Conservation (phyloP, 2,113 vertebrate species). For the Podocnemis expansa region DNA sequence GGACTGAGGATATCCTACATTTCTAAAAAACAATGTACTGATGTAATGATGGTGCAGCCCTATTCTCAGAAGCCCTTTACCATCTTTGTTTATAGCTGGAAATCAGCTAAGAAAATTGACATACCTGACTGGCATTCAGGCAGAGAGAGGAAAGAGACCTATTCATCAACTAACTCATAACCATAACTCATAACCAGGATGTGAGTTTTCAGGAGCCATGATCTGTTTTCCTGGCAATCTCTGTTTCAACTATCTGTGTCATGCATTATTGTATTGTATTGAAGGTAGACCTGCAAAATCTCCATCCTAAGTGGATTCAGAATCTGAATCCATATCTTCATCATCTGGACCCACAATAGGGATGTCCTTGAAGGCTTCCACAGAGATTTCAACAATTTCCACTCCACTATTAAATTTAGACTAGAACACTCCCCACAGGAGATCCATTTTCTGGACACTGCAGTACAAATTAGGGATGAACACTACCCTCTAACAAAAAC, state of each 20-base stretch:
- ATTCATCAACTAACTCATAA: background rate
- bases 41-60: background rate
- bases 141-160: background rate
- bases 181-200: background rate
- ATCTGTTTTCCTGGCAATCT: background rate
- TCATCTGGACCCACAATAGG: too few relatives aligned
- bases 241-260: background rate
- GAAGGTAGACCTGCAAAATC: too few relatives aligned
- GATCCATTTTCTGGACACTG: too few relatives aligned
- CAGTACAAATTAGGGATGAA: too few relatives aligned
- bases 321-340: too few relatives aligned
- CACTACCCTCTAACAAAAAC: too few relatives aligned
- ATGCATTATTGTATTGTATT: too few relatives aligned
- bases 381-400: too few relatives aligned
- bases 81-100: background rate
- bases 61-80: background rate
- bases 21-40: background rate
- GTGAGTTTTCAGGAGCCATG: background rate
- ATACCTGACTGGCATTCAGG: background rate
- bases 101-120: background rate
- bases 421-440: too few relatives aligned
- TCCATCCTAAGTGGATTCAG: too few relatives aligned
- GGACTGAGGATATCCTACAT: background rate
- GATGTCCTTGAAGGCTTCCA: too few relatives aligned
- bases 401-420: too few relatives aligned